These are phyloP conservation scores for Aradus depressus DNA, from an alignment of 2,888 invertebrate genomes.

Conservation along the genomic window DNA sequence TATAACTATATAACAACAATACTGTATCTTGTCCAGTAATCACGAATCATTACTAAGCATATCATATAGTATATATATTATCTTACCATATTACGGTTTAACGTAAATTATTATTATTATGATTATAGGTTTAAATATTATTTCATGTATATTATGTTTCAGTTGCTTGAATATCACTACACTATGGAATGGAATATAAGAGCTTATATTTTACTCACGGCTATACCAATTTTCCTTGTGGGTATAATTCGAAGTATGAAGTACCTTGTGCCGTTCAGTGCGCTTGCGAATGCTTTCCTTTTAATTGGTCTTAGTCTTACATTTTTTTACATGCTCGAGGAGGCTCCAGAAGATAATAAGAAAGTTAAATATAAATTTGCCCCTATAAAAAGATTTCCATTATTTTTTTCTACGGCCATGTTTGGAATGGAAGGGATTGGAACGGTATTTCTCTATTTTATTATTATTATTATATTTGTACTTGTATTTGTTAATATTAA, in stretches of 20 bases:
- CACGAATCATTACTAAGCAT: background rate
- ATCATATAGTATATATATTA: background rate
- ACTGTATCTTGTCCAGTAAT: too few species aligned
- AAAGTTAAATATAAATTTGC: too few species aligned
- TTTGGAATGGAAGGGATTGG: constrained; percentile 97
- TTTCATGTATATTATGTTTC: too few species aligned
- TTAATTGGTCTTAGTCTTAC: constrained; percentile 68
- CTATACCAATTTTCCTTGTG: constrained; percentile 57
- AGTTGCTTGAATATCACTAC: constrained; percentile 27
- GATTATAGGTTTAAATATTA: background rate
- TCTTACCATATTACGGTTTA: too few species aligned
- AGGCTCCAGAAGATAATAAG: constrained; percentile 45
- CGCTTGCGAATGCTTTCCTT: constrained; percentile 73
- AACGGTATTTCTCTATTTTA: constrained; percentile 42
- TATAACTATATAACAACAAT: too few species aligned
- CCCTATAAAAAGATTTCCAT: constrained; percentile 46
- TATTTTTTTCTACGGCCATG: constrained; percentile 90
- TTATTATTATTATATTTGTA: background rate
- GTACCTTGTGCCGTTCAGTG: constrained; percentile 78
- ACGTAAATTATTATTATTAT: too few species aligned
- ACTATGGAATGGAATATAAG: constrained; percentile 38
- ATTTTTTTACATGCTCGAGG: constrained; percentile 67
- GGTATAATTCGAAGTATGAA: constrained; percentile 67
- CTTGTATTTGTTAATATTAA: background rate
- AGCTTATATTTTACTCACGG: constrained; percentile 53